A percentile compares a stretch with the other conserved stretches of the same genome.
Evolutionary conservation across 35 echinoderm and acorn worm genomes (phyloP).

Genomic region (Apostichopus parvimensis): DNA sequence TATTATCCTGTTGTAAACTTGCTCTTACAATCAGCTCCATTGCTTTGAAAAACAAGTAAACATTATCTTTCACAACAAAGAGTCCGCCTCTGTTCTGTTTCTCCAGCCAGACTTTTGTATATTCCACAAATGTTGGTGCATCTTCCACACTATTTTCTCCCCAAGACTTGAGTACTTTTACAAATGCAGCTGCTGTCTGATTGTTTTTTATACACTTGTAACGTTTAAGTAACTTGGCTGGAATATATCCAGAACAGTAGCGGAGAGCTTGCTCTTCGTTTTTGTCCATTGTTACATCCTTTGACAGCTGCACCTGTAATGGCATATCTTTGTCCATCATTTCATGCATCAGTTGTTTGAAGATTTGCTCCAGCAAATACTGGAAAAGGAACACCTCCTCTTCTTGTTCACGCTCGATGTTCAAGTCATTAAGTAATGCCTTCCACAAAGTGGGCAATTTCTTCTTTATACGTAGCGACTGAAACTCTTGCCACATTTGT

Average conservation of each 20-base stretch:
- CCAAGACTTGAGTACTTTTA: neutral
- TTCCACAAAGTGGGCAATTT: neutral
- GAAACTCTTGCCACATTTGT: conserved; percentile 30
- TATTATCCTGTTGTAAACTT: neutral
- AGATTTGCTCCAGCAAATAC: neutral
- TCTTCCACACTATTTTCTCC: neutral
- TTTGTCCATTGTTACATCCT: too few species aligned
- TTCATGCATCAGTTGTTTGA: too few species aligned
- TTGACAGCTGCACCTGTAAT: too few species aligned
- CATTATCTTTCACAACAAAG: conserved; percentile 25
- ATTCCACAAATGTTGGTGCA: conserved; percentile 6
- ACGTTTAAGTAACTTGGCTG: neutral
- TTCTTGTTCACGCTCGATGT: neutral
- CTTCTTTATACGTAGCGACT: neutral
- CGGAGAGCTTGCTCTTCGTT: too few species aligned
- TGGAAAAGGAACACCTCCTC: neutral
- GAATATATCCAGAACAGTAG: too few species aligned
- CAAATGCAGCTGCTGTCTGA: neutral
- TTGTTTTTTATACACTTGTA: neutral
- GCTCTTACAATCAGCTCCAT: neutral
- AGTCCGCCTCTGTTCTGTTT: conserved; percentile 43
- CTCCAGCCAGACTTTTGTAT: conserved; percentile 24
- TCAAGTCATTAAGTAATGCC: neutral
- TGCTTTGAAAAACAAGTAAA: conserved; percentile 23
- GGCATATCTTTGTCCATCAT: too few species aligned